phyloP scores from a whole-genome alignment of 1,140 invertebrate genomes.

The Luehdorfia chinensis region DNA sequence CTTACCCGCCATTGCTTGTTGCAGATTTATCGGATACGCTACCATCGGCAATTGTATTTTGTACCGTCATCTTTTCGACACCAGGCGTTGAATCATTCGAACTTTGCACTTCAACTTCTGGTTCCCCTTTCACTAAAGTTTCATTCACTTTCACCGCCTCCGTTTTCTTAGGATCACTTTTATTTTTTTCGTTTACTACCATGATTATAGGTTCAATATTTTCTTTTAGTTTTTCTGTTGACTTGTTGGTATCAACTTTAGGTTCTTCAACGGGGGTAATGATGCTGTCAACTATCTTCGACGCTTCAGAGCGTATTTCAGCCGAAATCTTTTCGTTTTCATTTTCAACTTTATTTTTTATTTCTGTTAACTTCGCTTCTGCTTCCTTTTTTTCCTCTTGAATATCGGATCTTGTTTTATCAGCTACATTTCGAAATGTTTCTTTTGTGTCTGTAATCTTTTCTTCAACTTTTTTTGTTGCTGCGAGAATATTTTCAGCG shows the following conservation, averaged over 20 bases:
- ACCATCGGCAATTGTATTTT: conserved; percentile 44
- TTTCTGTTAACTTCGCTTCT: conserved; percentile 37
- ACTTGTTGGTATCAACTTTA: conserved; percentile 37
- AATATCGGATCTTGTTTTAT: conserved; percentile 45
- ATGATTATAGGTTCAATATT: conserved; percentile 64
- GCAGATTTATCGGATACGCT: conserved; percentile 56
- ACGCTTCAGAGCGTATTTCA: conserved; percentile 55
- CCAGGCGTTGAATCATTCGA: conserved; percentile 66
- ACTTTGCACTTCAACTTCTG: conserved; percentile 71
- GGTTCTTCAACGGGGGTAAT: conserved; percentile 62
- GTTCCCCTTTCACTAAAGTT: conserved; percentile 63
- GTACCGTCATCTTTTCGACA: conserved; percentile 37
- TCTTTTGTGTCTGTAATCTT: conserved; percentile 26
- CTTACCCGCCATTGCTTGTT: conserved; percentile 70
- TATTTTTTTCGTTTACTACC: conserved; percentile 67
- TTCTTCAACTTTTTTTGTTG: conserved; percentile 43
- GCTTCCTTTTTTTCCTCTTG: conserved; percentile 49
- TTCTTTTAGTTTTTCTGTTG: conserved; percentile 49
- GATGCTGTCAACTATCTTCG: conserved; percentile 61
- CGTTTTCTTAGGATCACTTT: conserved; percentile 27
- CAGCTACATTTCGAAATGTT: conserved; percentile 42
- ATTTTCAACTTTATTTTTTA: conserved; percentile 51
- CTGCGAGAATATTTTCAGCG: conserved; percentile 58
- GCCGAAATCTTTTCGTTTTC: conserved; percentile 45
- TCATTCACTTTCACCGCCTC: conserved; percentile 53